A percentile compares a stretch with the other conserved stretches of the same genome.
Evolutionary conservation across 1,140 invertebrate genomes (phyloP).

Genomic region (Bradysia coprophila): DNA sequence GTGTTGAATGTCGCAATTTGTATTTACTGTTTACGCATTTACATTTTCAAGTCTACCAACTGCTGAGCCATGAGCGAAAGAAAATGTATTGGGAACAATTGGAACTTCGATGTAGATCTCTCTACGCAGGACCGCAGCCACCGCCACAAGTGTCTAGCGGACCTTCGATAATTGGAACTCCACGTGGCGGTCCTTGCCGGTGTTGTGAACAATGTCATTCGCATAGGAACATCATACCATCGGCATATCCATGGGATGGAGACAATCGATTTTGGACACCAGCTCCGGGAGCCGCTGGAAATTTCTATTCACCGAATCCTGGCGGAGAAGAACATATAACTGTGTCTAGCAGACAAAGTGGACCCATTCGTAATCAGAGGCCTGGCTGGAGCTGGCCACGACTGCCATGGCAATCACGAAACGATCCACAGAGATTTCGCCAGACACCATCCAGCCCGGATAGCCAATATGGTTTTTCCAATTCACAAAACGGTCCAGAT

Average conservation of each 20-base stretch:
- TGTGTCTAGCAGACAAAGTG: constrained; percentile 2
- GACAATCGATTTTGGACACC: constrained; percentile 23
- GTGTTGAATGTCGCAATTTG: background rate
- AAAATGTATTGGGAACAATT: constrained; percentile 89
- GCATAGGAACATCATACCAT: constrained; percentile 10
- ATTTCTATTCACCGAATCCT: constrained; percentile 66
- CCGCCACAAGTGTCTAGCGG: constrained; percentile 12
- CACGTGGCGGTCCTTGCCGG: constrained; percentile 14
- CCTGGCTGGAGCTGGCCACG: constrained; percentile 37
- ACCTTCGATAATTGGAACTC: constrained; percentile 11
- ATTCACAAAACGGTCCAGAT: constrained; percentile 22
- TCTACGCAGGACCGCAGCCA: constrained; percentile 40
- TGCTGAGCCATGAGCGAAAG: constrained; percentile 75
- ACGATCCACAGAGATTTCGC: constrained; percentile 11
- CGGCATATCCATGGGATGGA: constrained; percentile 1
- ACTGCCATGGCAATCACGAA: constrained; percentile 25
- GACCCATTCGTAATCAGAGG: constrained; percentile 26
- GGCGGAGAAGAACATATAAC: constrained; percentile 26
- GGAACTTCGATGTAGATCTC: constrained; percentile 57
- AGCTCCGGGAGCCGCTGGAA: constrained; percentile 26
- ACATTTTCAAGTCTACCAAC: constrained; percentile 62
- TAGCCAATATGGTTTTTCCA: constrained; percentile 43
- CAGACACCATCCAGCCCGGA: constrained; percentile 31
- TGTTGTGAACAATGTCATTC: constrained; percentile 24
- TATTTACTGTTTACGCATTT: no score